Percentiles rank a stretch among this genome's conserved stretches.
phyloP scores from a whole-genome alignment of 1,140 invertebrate genomes.

The Mercenaria mercenaria region DNA sequence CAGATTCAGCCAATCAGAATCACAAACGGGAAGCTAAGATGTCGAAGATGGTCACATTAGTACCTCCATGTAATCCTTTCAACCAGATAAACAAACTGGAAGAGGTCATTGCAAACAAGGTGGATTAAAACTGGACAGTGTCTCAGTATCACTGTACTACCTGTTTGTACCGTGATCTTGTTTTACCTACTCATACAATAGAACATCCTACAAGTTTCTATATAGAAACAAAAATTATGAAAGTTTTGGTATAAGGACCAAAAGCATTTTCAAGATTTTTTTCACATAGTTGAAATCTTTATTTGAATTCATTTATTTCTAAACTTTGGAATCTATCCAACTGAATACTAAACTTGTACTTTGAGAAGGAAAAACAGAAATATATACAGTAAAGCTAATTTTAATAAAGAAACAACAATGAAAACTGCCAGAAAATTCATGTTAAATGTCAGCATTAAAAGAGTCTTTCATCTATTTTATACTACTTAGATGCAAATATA shows the following conservation, averaged over 20 bases:
- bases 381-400: too few species aligned
- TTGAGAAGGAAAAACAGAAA: too few species aligned
- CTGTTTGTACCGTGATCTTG: background rate
- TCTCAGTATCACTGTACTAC: background rate
- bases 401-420: too few species aligned
- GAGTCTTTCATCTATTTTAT: background rate
- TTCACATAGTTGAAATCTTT: background rate
- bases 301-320: too few species aligned
- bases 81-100: constrained; percentile 80
- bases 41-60: constrained; percentile 85
- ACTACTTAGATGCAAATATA: too few species aligned
- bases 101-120: constrained; percentile 71
- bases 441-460: background rate
- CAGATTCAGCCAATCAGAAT: constrained; percentile 31
- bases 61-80: constrained; percentile 84
- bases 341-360: too few species aligned
- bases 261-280: background rate
- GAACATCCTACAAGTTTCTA: background rate
- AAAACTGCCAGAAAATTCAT: background rate
- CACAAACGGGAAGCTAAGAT: constrained; percentile 81
- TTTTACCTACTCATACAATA: background rate
- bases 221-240: background rate
- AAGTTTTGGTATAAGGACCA: background rate
- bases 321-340: too few species aligned
- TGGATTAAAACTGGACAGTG: constrained; percentile 18